Conservation (phyloP, 1,140 invertebrate genomes). For the Bemisia tabaci region DNA sequence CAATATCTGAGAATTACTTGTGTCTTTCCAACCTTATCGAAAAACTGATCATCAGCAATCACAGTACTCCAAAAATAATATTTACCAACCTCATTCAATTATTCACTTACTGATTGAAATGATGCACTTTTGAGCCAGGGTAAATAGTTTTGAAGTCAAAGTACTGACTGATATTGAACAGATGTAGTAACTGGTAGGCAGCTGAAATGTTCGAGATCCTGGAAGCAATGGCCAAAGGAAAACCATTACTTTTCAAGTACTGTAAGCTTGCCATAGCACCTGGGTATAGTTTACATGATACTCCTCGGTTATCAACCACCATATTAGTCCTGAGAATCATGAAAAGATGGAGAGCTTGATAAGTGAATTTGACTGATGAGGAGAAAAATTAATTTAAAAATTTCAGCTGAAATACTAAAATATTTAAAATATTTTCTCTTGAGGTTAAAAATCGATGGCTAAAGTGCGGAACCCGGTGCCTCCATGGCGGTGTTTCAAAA, state of each 20-base stretch:
- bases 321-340: not conserved
- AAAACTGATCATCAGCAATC: too few species aligned
- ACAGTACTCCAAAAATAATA: too few species aligned
- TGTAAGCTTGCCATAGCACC: constrained; percentile 47
- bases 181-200: constrained; percentile 45
- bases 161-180: constrained; percentile 57
- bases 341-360: not conserved
- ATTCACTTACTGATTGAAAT: constrained; percentile 54
- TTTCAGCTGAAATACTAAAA: not conserved
- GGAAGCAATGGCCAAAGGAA: constrained; percentile 47
- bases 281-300: constrained; percentile 38
- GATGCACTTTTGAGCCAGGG: constrained; percentile 51
- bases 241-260: constrained; percentile 39
- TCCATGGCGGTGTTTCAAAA: too few species aligned
- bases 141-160: constrained; percentile 59
- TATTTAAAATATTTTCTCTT: too few species aligned
- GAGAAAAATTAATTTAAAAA: not conserved
- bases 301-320: constrained; percentile 36
- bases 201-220: constrained; percentile 48
- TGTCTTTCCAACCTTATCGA: too few species aligned
- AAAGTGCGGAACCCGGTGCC: too few species aligned
- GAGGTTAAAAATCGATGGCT: too few species aligned
- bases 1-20: too few species aligned
- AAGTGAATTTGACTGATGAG: not conserved
- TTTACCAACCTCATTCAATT: too few species aligned